These are phyloP conservation scores for Montipora foliosa DNA, from an alignment of 64 coral and sea anemone species.

Conservation along the genomic window DNA sequence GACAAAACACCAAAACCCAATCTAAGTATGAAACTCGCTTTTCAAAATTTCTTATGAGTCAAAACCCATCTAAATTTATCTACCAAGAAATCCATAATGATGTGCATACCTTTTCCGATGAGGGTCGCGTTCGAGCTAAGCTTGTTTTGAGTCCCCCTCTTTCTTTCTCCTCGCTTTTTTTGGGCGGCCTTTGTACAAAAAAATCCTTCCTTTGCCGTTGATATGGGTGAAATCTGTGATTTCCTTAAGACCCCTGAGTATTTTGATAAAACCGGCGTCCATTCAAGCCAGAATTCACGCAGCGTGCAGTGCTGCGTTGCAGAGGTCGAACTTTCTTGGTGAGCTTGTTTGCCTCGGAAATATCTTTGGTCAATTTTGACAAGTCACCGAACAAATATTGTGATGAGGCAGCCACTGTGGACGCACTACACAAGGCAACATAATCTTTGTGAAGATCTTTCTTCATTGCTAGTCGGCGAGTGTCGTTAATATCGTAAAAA, in stretches of 20 bases:
- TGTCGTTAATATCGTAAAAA: constrained; percentile 24
- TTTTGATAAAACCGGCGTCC: no score
- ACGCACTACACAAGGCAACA: constrained; percentile 16
- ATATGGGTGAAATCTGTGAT: background rate
- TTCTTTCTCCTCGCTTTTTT: background rate
- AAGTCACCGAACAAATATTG: constrained; percentile 36
- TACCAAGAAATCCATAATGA: no score
- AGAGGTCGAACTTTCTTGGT: constrained; percentile 21
- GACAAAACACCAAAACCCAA: no score
- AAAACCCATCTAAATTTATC: no score
- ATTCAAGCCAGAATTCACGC: background rate
- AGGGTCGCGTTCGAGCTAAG: no score
- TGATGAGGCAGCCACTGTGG: background rate
- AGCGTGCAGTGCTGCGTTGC: background rate
- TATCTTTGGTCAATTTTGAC: constrained; percentile 47
- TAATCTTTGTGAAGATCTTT: constrained; percentile 35
- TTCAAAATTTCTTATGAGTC: no score
- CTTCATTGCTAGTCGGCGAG: background rate
- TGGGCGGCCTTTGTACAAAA: background rate
- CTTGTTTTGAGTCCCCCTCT: no score
- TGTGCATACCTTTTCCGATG: no score
- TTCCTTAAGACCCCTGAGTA: background rate
- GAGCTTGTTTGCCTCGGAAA: constrained; percentile 16
- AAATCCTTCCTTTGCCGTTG: background rate
- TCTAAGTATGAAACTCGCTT: no score